Evolutionary conservation across 2,888 invertebrate species (phyloP).

Genomic region (Heliconius aoede): DNA sequence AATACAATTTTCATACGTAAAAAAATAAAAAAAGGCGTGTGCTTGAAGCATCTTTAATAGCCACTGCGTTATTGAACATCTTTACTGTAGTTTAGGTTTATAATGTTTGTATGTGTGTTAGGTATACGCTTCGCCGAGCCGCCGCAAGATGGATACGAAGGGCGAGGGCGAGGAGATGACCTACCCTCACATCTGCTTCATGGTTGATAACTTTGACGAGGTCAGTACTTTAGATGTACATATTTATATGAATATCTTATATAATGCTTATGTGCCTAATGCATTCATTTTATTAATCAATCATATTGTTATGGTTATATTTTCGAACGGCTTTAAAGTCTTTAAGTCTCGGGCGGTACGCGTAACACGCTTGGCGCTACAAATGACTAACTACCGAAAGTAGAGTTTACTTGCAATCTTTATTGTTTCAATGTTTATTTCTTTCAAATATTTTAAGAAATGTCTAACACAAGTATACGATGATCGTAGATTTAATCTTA

Average conservation of each 20-base stretch:
- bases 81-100: too few relatives aligned
- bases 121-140: constrained; percentile 98
- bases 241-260: too few relatives aligned
- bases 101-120: constrained; percentile 50
- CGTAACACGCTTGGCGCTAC: background rate
- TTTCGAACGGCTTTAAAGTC: too few relatives aligned
- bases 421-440: constrained; percentile 17
- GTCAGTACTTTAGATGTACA: constrained; percentile 69
- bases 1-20: too few relatives aligned
- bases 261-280: background rate
- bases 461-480: too few relatives aligned
- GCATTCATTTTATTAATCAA: too few relatives aligned
- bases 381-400: constrained; percentile 12
- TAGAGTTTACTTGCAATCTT: background rate
- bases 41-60: too few relatives aligned
- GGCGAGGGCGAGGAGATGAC: constrained; percentile 99
- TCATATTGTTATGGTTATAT: too few relatives aligned
- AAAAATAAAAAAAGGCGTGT: too few relatives aligned
- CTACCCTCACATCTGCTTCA: constrained; percentile 99
- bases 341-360: too few relatives aligned
- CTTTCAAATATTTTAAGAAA: constrained; percentile 13
- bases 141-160: constrained; percentile 98
- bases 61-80: too few relatives aligned
- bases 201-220: constrained; percentile 99
- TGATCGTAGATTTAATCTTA: background rate